Percentiles rank a stretch among this genome's conserved stretches.
phyloP scores from a whole-genome alignment of 2,113 vertebrate genomes.

The Apeltes quadracus region DNA sequence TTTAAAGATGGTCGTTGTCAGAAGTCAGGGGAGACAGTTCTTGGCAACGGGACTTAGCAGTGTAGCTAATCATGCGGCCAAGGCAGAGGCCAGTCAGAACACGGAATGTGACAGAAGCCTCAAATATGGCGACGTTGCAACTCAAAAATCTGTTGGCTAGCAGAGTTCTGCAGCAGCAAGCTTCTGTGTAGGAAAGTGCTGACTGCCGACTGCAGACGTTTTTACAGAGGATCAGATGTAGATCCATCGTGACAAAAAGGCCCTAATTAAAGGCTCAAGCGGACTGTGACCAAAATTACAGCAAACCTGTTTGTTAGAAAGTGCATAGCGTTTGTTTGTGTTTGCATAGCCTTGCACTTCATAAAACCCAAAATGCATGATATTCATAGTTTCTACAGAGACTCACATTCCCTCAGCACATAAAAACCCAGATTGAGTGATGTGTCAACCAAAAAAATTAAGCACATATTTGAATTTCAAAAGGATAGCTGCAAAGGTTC shows the following conservation, averaged over 20 bases:
- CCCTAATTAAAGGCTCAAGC: constrained; percentile 67
- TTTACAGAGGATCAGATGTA: constrained; percentile 65
- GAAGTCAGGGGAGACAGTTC: constrained; percentile 58
- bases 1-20: constrained; percentile 74
- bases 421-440: constrained; percentile 51
- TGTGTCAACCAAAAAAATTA: constrained; percentile 50
- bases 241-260: constrained; percentile 66
- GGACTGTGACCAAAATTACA: constrained; percentile 63
- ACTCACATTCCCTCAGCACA: constrained; percentile 3
- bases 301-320: constrained; percentile 65
- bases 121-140: constrained; percentile 59
- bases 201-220: constrained; percentile 72
- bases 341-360: constrained; percentile 3
- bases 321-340: too few species aligned
- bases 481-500: constrained; percentile 53
- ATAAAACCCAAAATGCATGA: not conserved
- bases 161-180: constrained; percentile 68
- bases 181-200: constrained; percentile 71
- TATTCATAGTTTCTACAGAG: constrained; percentile 24
- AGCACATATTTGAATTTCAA: constrained; percentile 63
- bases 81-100: constrained; percentile 60
- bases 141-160: constrained; percentile 71
- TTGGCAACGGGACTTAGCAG: constrained; percentile 54
- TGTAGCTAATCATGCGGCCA: constrained; percentile 58
- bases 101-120: constrained; percentile 65